These are phyloP conservation scores for Ectemnius continuus DNA, from an alignment of 2,888 invertebrate species.

Conservation along the genomic window DNA sequence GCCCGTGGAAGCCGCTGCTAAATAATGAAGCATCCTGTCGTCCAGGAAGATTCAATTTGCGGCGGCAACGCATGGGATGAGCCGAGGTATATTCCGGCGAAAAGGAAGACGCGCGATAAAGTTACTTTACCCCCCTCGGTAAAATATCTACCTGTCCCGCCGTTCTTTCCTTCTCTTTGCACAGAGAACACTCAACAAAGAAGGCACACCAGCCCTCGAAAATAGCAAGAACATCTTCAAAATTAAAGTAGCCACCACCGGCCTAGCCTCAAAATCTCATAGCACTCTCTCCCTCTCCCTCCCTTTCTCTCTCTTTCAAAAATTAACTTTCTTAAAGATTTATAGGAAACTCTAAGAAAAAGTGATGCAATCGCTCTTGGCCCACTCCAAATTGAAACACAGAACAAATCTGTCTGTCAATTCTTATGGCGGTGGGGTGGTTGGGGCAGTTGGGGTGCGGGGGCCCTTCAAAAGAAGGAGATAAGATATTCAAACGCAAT, in stretches of 20 bases:
- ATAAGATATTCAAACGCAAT: slow-evolving; percentile 71
- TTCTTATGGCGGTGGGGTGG: too few relatives aligned
- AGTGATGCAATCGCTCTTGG: neutral
- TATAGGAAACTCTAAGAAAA: neutral
- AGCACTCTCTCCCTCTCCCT: too few relatives aligned
- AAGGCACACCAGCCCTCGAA: neutral
- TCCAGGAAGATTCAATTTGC: slow-evolving; percentile 73
- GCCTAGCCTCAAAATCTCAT: neutral
- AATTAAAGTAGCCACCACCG: slow-evolving; percentile 1
- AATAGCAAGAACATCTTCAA: slow-evolving; percentile 1
- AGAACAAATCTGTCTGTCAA: neutral
- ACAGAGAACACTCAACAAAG: slow-evolving; percentile 4
- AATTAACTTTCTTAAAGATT: neutral
- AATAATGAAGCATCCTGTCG: slow-evolving; percentile 72
- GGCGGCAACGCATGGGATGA: slow-evolving; percentile 55
- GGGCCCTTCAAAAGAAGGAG: neutral
- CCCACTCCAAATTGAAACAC: too few relatives aligned
- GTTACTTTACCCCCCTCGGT: slow-evolving; percentile 35
- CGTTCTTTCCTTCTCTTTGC: slow-evolving; percentile 15
- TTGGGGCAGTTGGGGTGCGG: slow-evolving; percentile 23
- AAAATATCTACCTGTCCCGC: slow-evolving; percentile 30
- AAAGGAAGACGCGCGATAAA: slow-evolving; percentile 44
- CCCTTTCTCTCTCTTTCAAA: neutral
- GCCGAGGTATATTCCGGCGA: slow-evolving; percentile 42
- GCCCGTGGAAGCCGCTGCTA: slow-evolving; percentile 68